Conservation (phyloP, 1,140 invertebrate genomes). For the Brachionus manjavacas region DNA sequence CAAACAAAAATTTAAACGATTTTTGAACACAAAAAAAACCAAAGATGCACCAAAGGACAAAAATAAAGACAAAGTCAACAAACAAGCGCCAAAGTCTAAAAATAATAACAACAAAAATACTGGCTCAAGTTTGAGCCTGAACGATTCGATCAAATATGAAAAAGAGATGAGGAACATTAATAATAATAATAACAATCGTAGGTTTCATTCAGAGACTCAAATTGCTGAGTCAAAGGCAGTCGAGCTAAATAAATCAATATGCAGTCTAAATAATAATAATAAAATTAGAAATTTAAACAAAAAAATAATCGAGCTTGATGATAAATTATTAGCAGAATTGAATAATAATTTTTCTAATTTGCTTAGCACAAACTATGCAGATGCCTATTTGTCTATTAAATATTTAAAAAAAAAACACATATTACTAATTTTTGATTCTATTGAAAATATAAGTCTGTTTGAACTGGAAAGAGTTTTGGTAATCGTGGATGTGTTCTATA, state of each 20-base stretch:
- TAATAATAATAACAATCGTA: neutral
- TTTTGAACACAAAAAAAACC: conserved; percentile 2
- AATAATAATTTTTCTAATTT: conserved; percentile 23
- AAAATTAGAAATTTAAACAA: neutral
- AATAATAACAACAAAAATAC: conserved; percentile 1
- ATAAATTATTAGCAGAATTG: neutral
- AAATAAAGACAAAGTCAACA: neutral
- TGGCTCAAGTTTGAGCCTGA: neutral
- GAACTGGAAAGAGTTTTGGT: neutral
- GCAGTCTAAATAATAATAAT: neutral
- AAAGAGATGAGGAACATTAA: neutral
- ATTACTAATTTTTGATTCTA: neutral
- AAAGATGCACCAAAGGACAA: neutral
- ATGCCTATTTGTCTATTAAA: conserved; percentile 13
- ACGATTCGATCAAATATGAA: neutral
- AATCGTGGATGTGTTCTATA: conserved; percentile 1
- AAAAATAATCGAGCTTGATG: conserved; percentile 10
- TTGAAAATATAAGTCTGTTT: neutral
- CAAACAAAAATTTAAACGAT: conserved; percentile 9
- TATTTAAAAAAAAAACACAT: conserved; percentile 21
- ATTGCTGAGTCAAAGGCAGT: neutral
- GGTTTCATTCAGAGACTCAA: neutral
- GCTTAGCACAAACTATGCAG: neutral
- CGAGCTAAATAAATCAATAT: neutral
- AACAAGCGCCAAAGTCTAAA: neutral